Percentiles rank a stretch among this genome's conserved stretches.
Conservation (phyloP, 1,140 invertebrate species). For the Thalassaphorura encarpata region DNA sequence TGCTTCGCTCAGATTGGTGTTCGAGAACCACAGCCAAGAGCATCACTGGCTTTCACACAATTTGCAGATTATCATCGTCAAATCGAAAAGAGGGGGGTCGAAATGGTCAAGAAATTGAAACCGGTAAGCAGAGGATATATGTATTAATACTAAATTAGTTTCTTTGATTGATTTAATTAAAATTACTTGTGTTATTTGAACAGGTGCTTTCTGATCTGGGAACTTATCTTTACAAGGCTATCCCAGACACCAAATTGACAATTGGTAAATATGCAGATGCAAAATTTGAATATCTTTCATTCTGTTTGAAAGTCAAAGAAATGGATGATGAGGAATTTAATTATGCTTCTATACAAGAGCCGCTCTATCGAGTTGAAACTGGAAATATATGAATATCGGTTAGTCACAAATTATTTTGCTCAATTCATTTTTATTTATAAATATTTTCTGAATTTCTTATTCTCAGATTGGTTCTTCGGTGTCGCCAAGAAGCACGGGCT, state of each 20-base stretch:
- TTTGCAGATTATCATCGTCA: constrained; percentile 91
- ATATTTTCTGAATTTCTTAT: not conserved
- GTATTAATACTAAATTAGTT: not conserved
- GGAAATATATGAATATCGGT: constrained; percentile 98
- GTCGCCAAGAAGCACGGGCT: constrained; percentile 81
- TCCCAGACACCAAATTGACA: constrained; percentile 93
- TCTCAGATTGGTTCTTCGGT: constrained; percentile 71
- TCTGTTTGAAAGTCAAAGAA: constrained; percentile 95
- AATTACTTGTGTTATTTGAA: too few relatives aligned
- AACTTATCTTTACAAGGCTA: constrained; percentile 92
- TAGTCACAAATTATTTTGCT: constrained; percentile 34
- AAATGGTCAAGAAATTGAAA: constrained; percentile 82
- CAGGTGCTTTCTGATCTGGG: constrained; percentile 85
- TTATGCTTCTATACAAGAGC: constrained; percentile 88
- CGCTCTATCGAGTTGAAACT: constrained; percentile 92
- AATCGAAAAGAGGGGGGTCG: constrained; percentile 83
- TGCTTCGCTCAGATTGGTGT: constrained; percentile 89
- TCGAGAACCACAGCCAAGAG: constrained; percentile 84
- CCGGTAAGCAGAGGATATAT: constrained; percentile 50
- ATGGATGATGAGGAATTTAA: constrained; percentile 98
- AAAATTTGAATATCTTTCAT: constrained; percentile 97
- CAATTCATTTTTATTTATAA: not conserved
- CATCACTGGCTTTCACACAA: constrained; percentile 87
- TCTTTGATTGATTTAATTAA: not conserved
- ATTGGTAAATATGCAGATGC: constrained; percentile 95